Percentiles rank a stretch among this genome's conserved stretches.
These are phyloP conservation scores for Hypsopygia costalis DNA, from an alignment of 2,888 invertebrate species.

Conservation along the genomic window DNA sequence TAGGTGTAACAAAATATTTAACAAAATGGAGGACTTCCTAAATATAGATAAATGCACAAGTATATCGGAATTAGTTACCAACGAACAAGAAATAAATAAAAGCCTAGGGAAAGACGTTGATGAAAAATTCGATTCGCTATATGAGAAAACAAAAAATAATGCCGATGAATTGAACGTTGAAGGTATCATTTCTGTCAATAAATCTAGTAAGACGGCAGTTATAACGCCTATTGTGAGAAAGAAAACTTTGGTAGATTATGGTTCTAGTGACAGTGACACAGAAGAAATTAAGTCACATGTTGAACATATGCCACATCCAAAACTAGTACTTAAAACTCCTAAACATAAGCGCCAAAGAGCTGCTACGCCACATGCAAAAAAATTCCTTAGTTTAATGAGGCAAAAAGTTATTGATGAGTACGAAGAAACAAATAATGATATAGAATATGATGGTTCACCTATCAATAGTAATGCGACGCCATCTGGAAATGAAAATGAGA, in stretches of 20 bases:
- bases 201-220: constrained; percentile 56
- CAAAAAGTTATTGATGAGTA: constrained; percentile 51
- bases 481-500: constrained; percentile 30
- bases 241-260: constrained; percentile 63
- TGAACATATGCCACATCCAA: constrained; percentile 44
- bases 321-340: constrained; percentile 48
- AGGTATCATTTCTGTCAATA: constrained; percentile 51
- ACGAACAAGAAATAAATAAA: constrained; percentile 25
- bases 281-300: constrained; percentile 26
- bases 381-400: constrained; percentile 43
- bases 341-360: constrained; percentile 43
- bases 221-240: constrained; percentile 62
- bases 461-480: constrained; percentile 40
- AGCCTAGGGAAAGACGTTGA: constrained; percentile 34
- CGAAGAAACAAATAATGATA: constrained; percentile 40
- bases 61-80: constrained; percentile 54
- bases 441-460: constrained; percentile 30
- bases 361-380: constrained; percentile 64
- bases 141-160: constrained; percentile 40
- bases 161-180: constrained; percentile 39
- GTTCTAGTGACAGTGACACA: constrained; percentile 54
- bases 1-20: constrained; percentile 57
- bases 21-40: constrained; percentile 56
- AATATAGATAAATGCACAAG: constrained; percentile 59
- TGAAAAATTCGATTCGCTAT: constrained; percentile 59